These are phyloP conservation scores for Phrynocephalus guinanensis DNA, from an alignment of 2,797 vertebrate species.

Conservation along the genomic window DNA sequence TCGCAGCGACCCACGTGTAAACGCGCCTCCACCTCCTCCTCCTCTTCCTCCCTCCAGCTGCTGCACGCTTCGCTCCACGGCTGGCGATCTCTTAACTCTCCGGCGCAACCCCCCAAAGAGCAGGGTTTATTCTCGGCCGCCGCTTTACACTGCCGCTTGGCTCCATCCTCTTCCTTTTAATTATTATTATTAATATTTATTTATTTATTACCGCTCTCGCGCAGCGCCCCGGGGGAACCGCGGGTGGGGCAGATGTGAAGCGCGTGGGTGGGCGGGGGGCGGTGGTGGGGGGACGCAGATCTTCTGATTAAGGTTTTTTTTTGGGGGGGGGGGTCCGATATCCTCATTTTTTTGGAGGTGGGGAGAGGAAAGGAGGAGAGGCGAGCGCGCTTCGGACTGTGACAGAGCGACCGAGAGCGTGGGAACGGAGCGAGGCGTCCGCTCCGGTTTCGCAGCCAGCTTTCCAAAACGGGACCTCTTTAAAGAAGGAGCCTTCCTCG, in stretches of 20 bases:
- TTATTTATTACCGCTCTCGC: background rate
- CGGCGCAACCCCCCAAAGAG: background rate
- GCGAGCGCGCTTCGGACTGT: too few relatives aligned
- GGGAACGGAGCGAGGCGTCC: too few relatives aligned
- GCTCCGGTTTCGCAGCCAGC: background rate
- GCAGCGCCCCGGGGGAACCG: rapidly evolving
- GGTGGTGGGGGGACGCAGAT: too few relatives aligned
- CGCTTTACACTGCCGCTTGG: constrained; percentile 38
- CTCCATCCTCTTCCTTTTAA: background rate
- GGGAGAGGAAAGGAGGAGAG: background rate
- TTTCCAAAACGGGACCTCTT: constrained; percentile 18
- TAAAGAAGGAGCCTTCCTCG: constrained; percentile 25
- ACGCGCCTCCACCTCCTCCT: background rate
- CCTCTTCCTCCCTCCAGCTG: background rate
- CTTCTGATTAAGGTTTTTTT: too few relatives aligned
- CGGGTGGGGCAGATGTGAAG: background rate
- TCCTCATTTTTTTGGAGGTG: too few relatives aligned
- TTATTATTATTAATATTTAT: background rate
- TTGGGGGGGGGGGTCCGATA: too few relatives aligned
- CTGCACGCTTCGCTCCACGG: constrained; percentile 17
- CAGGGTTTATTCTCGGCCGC: constrained; percentile 56
- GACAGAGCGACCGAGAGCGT: background rate
- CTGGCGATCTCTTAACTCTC: constrained; percentile 1
- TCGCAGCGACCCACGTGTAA: background rate
- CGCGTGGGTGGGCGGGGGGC: too few relatives aligned